Base-by-base conservation (phyloP, 2,113 vertebrate species). In the Phaethon lepturus region DNA sequence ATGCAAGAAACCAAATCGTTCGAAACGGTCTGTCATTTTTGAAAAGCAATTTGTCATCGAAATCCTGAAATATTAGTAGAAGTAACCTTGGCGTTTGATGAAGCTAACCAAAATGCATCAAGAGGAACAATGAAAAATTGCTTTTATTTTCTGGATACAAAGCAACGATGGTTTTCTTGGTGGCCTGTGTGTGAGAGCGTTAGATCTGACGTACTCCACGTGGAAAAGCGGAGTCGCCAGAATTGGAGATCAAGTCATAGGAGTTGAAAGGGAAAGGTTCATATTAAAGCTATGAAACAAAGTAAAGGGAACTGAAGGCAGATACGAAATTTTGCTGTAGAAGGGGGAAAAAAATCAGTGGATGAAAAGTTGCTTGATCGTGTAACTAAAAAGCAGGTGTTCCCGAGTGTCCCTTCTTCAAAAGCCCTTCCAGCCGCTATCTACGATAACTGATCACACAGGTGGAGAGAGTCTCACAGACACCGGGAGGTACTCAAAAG, bases 381-480 rank as follows among this genome's bases (percentile, higher is more conserved):
- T 66, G 35, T 85, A 66, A 66, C 35, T 35, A 12, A 44, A 79
- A 60, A 76, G 62, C 87, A 95, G 66, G 84, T 92, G 92, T 82
- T 96, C 10, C 45, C 62, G 52, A 45, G 63, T 56, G 71, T 42
- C 20, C 33, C 7, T 31, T 45, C 80, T 95, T 90, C 90, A 93
- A 76, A 91, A 75, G 60, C 17, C 24, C 23, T 66, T 17, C 62
- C 4, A 29, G 56, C 93, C 25, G 78, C 63, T 96, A 38, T 50
- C 90, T 26, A 1, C 63, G 93, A 88, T 93, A 97, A 95, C 55
- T 81, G 78, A 40, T 40, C 69, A 63, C 84, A 89, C 99, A 99
- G 99, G 98, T 99, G 99, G 86, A 58, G 40, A 69, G 96, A 96
- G 89, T 99, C 99, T 96, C 99, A 99, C 97, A 67, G 64, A 45